Conservation (phyloP, 2,888 invertebrate species). For the Drosophila nr. fundita region DNA sequence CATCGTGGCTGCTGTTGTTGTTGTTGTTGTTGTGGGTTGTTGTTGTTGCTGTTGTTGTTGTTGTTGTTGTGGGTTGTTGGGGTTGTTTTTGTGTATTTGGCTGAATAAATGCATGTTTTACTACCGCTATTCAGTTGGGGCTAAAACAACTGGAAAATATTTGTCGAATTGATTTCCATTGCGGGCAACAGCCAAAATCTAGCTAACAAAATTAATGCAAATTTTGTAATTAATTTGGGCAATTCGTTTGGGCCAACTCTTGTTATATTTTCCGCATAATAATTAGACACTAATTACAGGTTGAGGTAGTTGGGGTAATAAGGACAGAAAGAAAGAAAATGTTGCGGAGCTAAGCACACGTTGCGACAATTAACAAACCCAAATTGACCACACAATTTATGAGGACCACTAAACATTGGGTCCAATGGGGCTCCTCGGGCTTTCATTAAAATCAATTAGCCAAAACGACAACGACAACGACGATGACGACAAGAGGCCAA, state of each 20-base stretch:
- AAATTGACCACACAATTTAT: constrained; percentile 83
- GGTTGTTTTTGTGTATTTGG: constrained; percentile 28
- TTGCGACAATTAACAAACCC: constrained; percentile 80
- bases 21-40: constrained; percentile 17
- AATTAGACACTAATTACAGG: constrained; percentile 72
- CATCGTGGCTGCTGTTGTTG: constrained; percentile 15
- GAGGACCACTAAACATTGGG: constrained; percentile 52
- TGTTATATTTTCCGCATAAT: constrained; percentile 48
- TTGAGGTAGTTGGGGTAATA: constrained; percentile 11
- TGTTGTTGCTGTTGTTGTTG: constrained; percentile 25
- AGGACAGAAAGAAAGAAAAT: constrained; percentile 20
- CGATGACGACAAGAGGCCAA: constrained; percentile 69
- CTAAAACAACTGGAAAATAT: constrained; percentile 9
- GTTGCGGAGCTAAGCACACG: constrained; percentile 56
- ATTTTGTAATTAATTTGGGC: constrained; percentile 42
- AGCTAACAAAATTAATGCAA: constrained; percentile 22
- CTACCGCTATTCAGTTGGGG: neutral
- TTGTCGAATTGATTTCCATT: constrained; percentile 3
- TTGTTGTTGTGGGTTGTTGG: constrained; percentile 27
- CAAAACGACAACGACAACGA: constrained; percentile 40
- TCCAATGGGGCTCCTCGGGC: constrained; percentile 43
- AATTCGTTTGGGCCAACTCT: constrained; percentile 33
- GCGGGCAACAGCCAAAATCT: neutral
- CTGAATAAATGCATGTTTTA: constrained; percentile 6
- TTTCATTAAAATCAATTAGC: constrained; percentile 80